Evolutionary conservation across 2,888 invertebrate genomes (phyloP).

Genomic region (Noctua comes): DNA sequence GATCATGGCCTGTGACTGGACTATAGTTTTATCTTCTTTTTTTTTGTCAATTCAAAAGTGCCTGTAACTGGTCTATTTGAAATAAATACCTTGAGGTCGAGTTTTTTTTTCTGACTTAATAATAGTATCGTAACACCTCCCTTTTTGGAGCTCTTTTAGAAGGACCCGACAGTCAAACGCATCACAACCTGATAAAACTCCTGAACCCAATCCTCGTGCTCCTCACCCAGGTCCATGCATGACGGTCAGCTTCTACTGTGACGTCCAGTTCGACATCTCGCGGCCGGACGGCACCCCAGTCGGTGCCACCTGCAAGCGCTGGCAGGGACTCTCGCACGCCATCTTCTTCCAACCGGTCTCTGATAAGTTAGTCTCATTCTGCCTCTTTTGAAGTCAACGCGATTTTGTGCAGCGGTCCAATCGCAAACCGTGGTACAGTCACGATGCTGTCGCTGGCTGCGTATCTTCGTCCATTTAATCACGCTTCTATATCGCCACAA

Average conservation of each 20-base stretch:
- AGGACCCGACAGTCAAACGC: background rate
- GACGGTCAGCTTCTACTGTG: conserved; percentile 81
- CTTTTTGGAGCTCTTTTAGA: background rate
- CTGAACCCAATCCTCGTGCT: background rate
- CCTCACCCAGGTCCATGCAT: conserved; percentile 76
- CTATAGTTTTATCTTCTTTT: background rate
- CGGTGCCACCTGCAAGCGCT: conserved; percentile 82
- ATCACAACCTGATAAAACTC: background rate
- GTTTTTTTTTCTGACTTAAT: background rate
- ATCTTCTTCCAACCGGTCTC: conserved; percentile 80
- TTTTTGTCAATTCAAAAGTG: no score
- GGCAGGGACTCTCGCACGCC: conserved; percentile 83
- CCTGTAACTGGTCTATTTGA: no score
- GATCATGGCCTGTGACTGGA: background rate
- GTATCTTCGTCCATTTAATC: background rate
- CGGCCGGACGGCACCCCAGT: conserved; percentile 75
- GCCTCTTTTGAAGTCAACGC: background rate
- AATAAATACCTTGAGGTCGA: background rate
- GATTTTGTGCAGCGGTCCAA: no score
- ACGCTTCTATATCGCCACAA: background rate
- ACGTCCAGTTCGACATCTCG: conserved; percentile 80
- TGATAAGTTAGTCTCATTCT: conserved; percentile 75
- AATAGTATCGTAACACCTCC: background rate
- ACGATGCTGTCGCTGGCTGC: background rate
- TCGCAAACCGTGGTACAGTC: background rate